Evolutionary conservation across 2,797 vertebrate species (phyloP).

Genomic region (Dicrostonyx torquatus): DNA sequence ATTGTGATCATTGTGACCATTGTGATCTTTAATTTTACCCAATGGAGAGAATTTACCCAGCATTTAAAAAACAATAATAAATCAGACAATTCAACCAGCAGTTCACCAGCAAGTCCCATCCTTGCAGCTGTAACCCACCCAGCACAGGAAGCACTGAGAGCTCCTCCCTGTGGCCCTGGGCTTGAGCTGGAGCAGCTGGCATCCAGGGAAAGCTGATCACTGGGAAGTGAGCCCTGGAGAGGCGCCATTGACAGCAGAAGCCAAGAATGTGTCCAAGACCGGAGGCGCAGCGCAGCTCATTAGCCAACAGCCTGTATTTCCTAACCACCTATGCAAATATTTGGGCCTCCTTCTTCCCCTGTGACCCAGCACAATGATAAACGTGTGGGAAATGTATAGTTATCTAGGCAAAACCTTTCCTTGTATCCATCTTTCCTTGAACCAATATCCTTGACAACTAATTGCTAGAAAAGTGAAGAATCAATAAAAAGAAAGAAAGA

Average conservation of each 20-base stretch:
- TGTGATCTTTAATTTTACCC: neutral
- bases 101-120: constrained; percentile 11
- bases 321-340: constrained; percentile 67
- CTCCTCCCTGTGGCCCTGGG: neutral
- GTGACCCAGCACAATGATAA: constrained; percentile 36
- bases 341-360: constrained; percentile 27
- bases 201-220: constrained; percentile 20
- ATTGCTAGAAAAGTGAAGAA: neutral
- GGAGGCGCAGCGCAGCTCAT: constrained; percentile 59
- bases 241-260: neutral
- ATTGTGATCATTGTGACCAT: too few relatives aligned
- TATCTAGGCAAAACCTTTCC: constrained; percentile 26
- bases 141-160: neutral
- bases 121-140: neutral
- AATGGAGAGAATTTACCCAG: constrained; percentile 11
- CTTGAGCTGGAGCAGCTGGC: constrained; percentile 53
- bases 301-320: constrained; percentile 39
- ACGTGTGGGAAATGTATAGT: constrained; percentile 1
- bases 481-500: neutral
- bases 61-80: constrained; percentile 6
- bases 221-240: constrained; percentile 56
- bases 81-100: constrained; percentile 29
- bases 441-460: constrained; percentile 1
- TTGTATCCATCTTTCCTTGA: constrained; percentile 38
- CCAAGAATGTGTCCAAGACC: constrained; percentile 64